Evolutionary conservation across 2,797 vertebrate genomes (phyloP), one percentile per base, ranked within the genome.

Genomic region (Coilia nasus): DNA sequence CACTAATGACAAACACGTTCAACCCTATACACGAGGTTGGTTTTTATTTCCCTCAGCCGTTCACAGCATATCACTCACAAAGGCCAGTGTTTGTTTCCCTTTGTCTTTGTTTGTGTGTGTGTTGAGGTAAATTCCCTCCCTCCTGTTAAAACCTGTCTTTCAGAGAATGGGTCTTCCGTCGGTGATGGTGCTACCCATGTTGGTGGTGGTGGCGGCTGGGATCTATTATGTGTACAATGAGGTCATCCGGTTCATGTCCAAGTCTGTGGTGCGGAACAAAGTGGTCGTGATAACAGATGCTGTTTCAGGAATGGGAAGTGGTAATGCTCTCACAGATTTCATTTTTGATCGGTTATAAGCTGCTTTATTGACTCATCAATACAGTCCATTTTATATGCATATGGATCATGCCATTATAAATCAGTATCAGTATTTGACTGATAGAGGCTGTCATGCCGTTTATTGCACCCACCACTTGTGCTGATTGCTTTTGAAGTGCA

Each of bases 271-370:
- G 90, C 94, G 95, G 88, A 99, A 98, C 94, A 98, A 98, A 92
- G 98, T 99, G 83, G 97, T 99, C 88, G 97, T 99, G 90, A 97
- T 99, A 90, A 97, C 97, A 0, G 98, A 99, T 75, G 97, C 98
- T n/a, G 95, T 97, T 86, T 98, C 98, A 0, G 97, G 96, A 23
- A 92, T 97, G 84, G 98, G 98, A 88, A 95, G 95, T 56, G 98
- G 98, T 99, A 95, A 78, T 78, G 7, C 35, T 41, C 71, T 78
- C 41, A 78, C 71, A 78, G 15, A 78, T 78, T 78, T 1, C 17
- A 71, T 17, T 71, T 71, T 19, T 31, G 12, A 71, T 28, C 3
- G 12, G 1, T 71, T 44, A 17, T 41, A 17, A 17, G 15, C 19
- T 21, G 15, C 17, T 78, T 35, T 78, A n/a, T 78, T 9, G 71